These are phyloP conservation scores for Pachycephala philippinensis DNA, from an alignment of 2,113 vertebrate genomes.

Conservation along the genomic window DNA sequence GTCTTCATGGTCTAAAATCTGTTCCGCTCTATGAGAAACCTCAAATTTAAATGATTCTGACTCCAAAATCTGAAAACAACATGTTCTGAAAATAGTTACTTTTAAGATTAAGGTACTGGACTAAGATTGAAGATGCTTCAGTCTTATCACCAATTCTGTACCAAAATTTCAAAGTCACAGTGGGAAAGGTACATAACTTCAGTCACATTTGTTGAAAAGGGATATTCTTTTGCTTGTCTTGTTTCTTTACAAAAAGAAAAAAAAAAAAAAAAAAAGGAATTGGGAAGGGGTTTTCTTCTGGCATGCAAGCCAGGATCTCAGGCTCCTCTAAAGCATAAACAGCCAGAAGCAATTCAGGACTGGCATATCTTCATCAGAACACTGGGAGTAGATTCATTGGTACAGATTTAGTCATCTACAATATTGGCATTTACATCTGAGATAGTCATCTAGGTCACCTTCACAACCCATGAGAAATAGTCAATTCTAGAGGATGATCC, in stretches of 20 bases:
- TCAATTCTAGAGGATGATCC: not conserved
- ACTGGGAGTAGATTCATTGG: not conserved
- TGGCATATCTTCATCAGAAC: not conserved
- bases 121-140: not conserved
- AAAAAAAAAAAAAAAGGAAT: not conserved
- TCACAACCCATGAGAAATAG: not conserved
- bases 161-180: not conserved
- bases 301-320: not conserved
- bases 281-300: not conserved
- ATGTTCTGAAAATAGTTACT: not conserved
- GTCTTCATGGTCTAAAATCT: not conserved
- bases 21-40: not conserved
- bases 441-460: conserved; percentile 35
- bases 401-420: not conserved
- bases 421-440: conserved; percentile 5
- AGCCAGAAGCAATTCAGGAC: not conserved
- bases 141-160: not conserved
- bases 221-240: not conserved
- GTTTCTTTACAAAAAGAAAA: not conserved
- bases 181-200: not conserved
- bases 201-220: not conserved
- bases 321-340: not conserved
- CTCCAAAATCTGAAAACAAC: not conserved
- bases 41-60: not conserved
- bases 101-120: not conserved